These are phyloP conservation scores for Plebejus anna DNA, from an alignment of 2,888 invertebrate species.

Conservation along the genomic window DNA sequence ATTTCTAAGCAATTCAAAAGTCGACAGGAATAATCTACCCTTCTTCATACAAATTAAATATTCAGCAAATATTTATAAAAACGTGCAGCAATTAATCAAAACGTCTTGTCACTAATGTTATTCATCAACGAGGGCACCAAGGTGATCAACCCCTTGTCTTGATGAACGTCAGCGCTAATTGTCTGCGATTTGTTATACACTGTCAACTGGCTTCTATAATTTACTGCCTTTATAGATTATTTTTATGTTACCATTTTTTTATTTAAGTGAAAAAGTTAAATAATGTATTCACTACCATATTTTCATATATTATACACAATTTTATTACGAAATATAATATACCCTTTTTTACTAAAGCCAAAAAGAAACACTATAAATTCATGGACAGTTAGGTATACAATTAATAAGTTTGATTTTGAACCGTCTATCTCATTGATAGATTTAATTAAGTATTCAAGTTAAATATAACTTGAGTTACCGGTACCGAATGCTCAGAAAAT, in stretches of 20 bases:
- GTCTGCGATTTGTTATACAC: constrained; percentile 55
- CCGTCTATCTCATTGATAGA: no score
- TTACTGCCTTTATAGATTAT: neutral
- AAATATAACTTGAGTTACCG: no score
- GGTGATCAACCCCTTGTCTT: constrained; percentile 64
- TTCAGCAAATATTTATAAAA: constrained; percentile 15
- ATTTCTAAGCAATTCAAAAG: neutral
- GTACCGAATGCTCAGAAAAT: no score
- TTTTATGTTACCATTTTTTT: neutral
- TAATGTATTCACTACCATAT: no score
- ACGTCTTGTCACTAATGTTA: constrained; percentile 35
- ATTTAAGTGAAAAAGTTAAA: no score
- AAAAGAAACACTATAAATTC: no score
- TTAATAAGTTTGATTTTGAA: no score
- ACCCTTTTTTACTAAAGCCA: no score
- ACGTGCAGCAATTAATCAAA: constrained; percentile 33
- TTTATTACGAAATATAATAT: no score
- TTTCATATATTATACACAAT: no score
- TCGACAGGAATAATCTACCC: neutral
- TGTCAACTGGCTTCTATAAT: constrained; percentile 45
- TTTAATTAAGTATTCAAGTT: no score
- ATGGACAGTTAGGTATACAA: no score
- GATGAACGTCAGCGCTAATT: constrained; percentile 64
- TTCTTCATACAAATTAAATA: neutral
- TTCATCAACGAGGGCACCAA: constrained; percentile 41